These are phyloP conservation scores for Dinothrombium tinctorium DNA, from an alignment of 1,140 invertebrate genomes.

Conservation along the genomic window DNA sequence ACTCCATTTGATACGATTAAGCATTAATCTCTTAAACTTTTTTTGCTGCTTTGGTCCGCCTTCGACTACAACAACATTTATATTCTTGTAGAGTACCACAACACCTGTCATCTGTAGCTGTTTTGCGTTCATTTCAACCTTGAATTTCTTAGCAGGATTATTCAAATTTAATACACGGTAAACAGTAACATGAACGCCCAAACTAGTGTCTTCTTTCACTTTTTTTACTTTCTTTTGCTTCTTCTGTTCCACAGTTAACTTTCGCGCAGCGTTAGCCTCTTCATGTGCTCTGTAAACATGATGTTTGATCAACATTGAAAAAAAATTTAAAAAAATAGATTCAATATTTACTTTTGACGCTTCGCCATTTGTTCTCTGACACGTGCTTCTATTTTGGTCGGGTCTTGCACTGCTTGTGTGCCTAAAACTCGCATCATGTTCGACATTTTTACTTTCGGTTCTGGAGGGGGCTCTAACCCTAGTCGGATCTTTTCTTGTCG, in stretches of 20 bases:
- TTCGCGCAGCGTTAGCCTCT: slow-evolving; percentile 78
- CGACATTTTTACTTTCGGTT: slow-evolving; percentile 75
- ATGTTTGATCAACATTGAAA: no score
- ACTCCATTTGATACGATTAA: slow-evolving; percentile 87
- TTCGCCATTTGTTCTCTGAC: slow-evolving; percentile 96
- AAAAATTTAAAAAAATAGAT: slow-evolving; percentile 3
- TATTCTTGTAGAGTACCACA: slow-evolving; percentile 76
- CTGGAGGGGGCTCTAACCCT: slow-evolving; percentile 64
- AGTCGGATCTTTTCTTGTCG: slow-evolving; percentile 92
- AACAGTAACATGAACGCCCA: slow-evolving; percentile 72
- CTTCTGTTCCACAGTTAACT: slow-evolving; percentile 76
- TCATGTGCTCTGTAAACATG: no score
- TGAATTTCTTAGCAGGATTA: slow-evolving; percentile 85
- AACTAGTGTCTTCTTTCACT: slow-evolving; percentile 61
- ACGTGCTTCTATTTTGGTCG: slow-evolving; percentile 95
- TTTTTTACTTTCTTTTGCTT: slow-evolving; percentile 80
- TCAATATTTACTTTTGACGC: slow-evolving; percentile 51
- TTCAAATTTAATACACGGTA: slow-evolving; percentile 74
- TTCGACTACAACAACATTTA: slow-evolving; percentile 91
- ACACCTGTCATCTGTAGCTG: slow-evolving; percentile 87
- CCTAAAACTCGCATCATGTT: slow-evolving; percentile 96
- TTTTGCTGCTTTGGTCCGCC: slow-evolving; percentile 91
- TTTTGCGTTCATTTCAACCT: slow-evolving; percentile 90
- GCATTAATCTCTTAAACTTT: slow-evolving; percentile 83
- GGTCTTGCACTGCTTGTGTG: slow-evolving; percentile 92